Evolutionary conservation across 2,888 invertebrate species (phyloP).

Genomic region (Capitulum mitella): DNA sequence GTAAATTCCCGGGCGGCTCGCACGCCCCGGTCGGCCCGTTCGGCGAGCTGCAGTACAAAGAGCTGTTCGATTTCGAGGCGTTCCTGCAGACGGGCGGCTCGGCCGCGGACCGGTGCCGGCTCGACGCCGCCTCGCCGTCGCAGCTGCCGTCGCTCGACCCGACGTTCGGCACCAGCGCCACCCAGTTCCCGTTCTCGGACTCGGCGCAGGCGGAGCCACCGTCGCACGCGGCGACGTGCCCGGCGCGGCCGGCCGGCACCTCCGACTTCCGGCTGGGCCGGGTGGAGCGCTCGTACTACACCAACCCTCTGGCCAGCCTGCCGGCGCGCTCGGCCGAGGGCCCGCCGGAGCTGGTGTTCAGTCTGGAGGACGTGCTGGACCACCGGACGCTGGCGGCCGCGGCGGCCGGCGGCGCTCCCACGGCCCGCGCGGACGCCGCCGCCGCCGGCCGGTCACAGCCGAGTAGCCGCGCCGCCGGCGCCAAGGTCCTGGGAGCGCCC

Average conservation of each 20-base stretch:
- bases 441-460: neutral
- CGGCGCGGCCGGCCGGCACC: neutral
- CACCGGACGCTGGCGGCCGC: neutral
- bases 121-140: neutral
- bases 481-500: slow-evolving; percentile 14
- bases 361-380: neutral
- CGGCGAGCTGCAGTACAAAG: neutral
- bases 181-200: slow-evolving; percentile 16
- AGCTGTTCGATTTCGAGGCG: slow-evolving; percentile 20
- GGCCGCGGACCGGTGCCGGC: too few species aligned
- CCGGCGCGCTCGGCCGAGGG: neutral
- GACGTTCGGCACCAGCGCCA: slow-evolving; percentile 23
- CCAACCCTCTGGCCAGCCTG: neutral
- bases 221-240: neutral
- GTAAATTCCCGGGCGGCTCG: neutral
- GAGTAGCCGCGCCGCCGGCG: neutral
- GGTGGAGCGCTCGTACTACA: neutral
- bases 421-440: neutral
- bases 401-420: neutral
- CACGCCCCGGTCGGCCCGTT: neutral
- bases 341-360: slow-evolving; percentile 11
- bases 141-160: slow-evolving; percentile 17
- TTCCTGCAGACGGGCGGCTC: neutral
- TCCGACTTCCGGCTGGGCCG: slow-evolving; percentile 1
- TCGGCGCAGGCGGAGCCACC: slow-evolving; percentile 1